Base-by-base conservation (phyloP, 2,888 invertebrate species). In the Ephialtes manifestator region DNA sequence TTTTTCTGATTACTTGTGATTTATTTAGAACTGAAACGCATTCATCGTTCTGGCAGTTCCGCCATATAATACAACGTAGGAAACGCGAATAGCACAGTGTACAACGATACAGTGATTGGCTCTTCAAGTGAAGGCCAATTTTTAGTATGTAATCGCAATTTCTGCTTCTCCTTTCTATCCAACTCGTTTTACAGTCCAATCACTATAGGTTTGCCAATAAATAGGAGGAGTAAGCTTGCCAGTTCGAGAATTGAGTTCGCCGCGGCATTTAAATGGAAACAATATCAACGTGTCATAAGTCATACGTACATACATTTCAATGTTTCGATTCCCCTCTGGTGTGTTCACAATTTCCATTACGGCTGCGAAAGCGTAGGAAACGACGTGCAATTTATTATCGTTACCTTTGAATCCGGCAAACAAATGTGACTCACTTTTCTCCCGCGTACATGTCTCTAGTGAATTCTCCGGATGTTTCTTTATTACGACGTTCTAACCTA, bases 331-430 rank as follows among this genome's bases (percentile, higher is more conserved):
- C 70, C 70, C 35, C 70, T 20, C 65, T 65, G 11, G 24, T 53
- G 65, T 46, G 43, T 82, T 43, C 43, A 63, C 63, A 67, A 72
- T 83, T 78, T 72, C 82, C 77, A 83, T 83, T 83, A 78, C 65
- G 11, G 67, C 46, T 51, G 39, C 72, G 60, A 72, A 39, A 78
- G 58, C 71, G 72, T 39, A 48, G 77, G 20, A 72, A 65, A 77
- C 71, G 46, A 55, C 31, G 71, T 15, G 82, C 82, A 83, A 83
- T 83, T 83, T 78, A 83, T 83, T 78, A 78, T 78, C 72, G 71
- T 83, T 83, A 67, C 55, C 58, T 46, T 67, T 71, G 72, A 24
- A 78, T 77, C 77, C 67, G 58, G 51, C 72, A 55, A 72, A 77
- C 72, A 67, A 76, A 63, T 63, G 65, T 71, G 48, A 67, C 70